Percentiles rank a stretch among this genome's conserved stretches.
Evolutionary conservation across 2,797 vertebrate genomes (phyloP).

Genomic region (Parambassis ranga): DNA sequence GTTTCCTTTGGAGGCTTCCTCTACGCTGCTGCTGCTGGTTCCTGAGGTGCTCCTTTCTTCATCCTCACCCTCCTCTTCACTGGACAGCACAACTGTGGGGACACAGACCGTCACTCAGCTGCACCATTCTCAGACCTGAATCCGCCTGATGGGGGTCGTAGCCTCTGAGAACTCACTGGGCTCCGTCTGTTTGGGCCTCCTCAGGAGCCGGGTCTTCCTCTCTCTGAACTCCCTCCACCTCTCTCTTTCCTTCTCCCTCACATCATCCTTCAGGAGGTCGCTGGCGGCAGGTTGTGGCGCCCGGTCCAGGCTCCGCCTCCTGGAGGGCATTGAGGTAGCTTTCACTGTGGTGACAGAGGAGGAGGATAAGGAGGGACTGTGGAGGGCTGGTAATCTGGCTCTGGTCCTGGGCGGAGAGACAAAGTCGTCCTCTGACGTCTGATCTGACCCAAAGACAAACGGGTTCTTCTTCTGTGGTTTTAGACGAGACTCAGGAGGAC

Average conservation of each 20-base stretch:
- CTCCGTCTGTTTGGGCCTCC: constrained; percentile 14
- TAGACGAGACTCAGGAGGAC: background rate
- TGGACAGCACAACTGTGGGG: constrained; percentile 65
- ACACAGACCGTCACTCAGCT: no score
- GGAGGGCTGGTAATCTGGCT: background rate
- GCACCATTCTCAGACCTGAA: no score
- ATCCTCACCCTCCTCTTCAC: constrained; percentile 59
- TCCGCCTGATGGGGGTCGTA: no score
- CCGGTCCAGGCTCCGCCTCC: background rate
- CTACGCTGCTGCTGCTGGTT: background rate
- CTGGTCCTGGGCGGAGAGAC: background rate
- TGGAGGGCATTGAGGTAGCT: rapidly evolving
- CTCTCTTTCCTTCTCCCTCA: constrained; percentile 28
- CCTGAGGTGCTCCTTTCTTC: background rate
- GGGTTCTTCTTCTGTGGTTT: background rate
- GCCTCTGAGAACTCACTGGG: constrained; percentile 67
- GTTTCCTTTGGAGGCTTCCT: background rate
- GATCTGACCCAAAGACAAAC: background rate
- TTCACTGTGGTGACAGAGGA: background rate
- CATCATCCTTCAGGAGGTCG: background rate
- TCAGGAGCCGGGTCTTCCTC: constrained; percentile 11
- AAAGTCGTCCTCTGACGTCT: constrained; percentile 15
- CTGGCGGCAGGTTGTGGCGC: background rate
- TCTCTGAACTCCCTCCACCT: constrained; percentile 42
- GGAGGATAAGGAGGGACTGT: background rate